Conservation (phyloP, 2,888 invertebrate genomes). For the Leuctra nigra region DNA sequence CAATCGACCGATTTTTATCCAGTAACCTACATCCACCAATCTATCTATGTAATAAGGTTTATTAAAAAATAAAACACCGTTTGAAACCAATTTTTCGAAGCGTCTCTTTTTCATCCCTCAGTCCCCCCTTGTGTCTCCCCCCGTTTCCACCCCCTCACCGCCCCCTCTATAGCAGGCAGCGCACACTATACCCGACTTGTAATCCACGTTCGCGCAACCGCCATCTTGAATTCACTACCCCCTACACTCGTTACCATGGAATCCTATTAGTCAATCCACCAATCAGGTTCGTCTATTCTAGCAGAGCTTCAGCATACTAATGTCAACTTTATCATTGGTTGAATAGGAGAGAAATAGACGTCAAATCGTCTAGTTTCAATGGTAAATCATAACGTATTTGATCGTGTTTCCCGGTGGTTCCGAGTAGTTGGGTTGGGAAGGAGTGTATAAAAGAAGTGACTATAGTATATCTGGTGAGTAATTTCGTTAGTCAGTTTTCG, state of each 20-base stretch:
- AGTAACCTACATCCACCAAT: constrained; percentile 15
- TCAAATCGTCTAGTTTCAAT: constrained; percentile 21
- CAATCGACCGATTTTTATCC: constrained; percentile 11
- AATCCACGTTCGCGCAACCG: constrained; percentile 7
- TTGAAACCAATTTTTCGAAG: constrained; percentile 16
- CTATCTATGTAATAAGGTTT: constrained; percentile 13
- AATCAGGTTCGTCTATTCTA: constrained; percentile 23
- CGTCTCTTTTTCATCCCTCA: background rate
- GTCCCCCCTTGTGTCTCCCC: background rate
- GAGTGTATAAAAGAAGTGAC: constrained; percentile 21
- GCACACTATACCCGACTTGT: background rate
- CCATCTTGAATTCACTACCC: constrained; percentile 19
- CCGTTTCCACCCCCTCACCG: background rate
- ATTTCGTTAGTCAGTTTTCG: constrained; percentile 60
- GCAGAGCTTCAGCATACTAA: constrained; percentile 25
- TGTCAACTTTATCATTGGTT: constrained; percentile 26
- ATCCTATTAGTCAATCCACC: constrained; percentile 26
- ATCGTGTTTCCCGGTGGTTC: constrained; percentile 12
- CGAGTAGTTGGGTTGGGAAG: constrained; percentile 10
- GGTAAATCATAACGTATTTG: constrained; percentile 11
- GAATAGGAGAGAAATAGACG: constrained; percentile 24
- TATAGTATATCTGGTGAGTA: constrained; percentile 38
- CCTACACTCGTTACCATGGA: constrained; percentile 25
- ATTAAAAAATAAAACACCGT: constrained; percentile 18
- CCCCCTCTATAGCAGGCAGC: background rate